Evolutionary conservation across 2,797 vertebrate species (phyloP).

Genomic region (Alosa sapidissima): DNA sequence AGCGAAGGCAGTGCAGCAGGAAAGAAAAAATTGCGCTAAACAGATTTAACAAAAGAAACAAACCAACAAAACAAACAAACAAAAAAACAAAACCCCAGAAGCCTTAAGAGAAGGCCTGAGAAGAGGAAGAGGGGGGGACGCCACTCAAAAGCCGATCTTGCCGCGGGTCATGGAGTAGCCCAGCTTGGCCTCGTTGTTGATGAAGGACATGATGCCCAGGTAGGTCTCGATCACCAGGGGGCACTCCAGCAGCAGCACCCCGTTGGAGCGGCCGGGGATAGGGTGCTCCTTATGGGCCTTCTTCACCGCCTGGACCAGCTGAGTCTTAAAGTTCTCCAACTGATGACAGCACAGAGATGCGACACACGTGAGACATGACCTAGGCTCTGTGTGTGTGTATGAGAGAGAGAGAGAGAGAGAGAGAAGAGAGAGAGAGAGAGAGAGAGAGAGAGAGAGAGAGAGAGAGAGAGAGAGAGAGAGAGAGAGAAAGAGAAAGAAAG

Average conservation of each 20-base stretch:
- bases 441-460: no score
- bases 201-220: constrained; percentile 94
- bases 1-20: not conserved
- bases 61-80: not conserved
- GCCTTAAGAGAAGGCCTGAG: not conserved
- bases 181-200: constrained; percentile 96
- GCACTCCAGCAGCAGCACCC: constrained; percentile 86
- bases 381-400: not conserved
- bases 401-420: not conserved
- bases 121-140: not conserved
- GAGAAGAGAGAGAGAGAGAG: no score
- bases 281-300: constrained; percentile 87
- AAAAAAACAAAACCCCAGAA: not conserved
- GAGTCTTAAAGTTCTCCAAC: constrained; percentile 88
- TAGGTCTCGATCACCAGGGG: constrained; percentile 97
- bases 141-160: constrained; percentile 88
- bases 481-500: not conserved
- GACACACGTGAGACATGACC: not conserved
- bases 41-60: not conserved
- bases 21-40: not conserved
- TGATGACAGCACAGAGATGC: constrained; percentile 51
- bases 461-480: not conserved
- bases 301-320: constrained; percentile 92
- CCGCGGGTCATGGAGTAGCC: constrained; percentile 97
- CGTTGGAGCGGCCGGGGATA: constrained; percentile 74